Base-by-base conservation (phyloP, 1,140 invertebrate species). In the Megathymus violae region DNA sequence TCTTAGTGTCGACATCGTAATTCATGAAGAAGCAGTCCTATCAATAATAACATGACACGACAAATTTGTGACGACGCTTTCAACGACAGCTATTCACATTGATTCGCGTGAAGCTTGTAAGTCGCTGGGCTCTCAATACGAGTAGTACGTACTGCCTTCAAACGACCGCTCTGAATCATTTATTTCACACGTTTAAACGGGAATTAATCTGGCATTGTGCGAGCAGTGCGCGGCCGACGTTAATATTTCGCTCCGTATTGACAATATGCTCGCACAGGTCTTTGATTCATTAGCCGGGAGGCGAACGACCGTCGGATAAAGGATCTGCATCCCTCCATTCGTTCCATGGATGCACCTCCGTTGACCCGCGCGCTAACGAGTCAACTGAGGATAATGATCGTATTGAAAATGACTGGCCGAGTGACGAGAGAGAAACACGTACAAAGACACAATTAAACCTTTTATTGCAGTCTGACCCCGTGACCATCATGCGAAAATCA, bases 221-320 rank as follows among this genome's bases (percentile, higher is more conserved):
- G 67, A 52, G 40, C 65, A 56, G 68, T 63, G 64, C 64, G 71
- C 75, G 74, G 71, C 73, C 74, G 69, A 69, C 70, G 76, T 83
- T 87, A 84, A 84, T 85, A 85, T 82, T 88, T 79, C 77, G 78
- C 83, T 80, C 68, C 66, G 74, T 83, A 90, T 89, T 88, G 83
- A 88, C 85, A 87, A 87, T 87, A 80, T 80, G 70, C 75, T 79
- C 80, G 62, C 76, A 76, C 77, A 81, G 75, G 74, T 74, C 76
- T 82, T 88, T 82, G 82, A 87, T 87, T 90, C 85, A 89, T 91
- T 91, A 91, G 82, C 76, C 59, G 70, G 65, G 66, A 79, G 86
- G 85, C 76, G 76, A 88, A 84, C 75, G 83, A 80, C 80, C 85
- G 62, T 17, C 59, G 76, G 40, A 85, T 85, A 90, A 89, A 86